phyloP scores from a whole-genome alignment of 1,140 invertebrate species.

The Nymphalis io region DNA sequence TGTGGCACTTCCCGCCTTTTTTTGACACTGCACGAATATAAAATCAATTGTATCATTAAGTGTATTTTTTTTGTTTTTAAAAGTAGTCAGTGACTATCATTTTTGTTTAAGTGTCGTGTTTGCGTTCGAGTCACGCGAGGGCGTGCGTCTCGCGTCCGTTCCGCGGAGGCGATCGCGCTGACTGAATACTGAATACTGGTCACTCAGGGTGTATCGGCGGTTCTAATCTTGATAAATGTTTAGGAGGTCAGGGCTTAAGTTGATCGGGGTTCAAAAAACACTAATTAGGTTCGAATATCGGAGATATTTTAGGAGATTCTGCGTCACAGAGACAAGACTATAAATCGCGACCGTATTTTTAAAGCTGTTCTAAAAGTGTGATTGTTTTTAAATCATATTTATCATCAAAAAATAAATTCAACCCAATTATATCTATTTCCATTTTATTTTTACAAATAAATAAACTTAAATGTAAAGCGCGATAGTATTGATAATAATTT shows the following conservation, averaged over 20 bases:
- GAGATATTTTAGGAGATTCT: slow-evolving; percentile 15
- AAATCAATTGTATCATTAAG: neutral
- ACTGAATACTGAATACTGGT: slow-evolving; percentile 65
- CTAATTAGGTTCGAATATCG: slow-evolving; percentile 21
- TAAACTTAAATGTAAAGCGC: no score
- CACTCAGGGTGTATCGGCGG: slow-evolving; percentile 68
- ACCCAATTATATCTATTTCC: no score
- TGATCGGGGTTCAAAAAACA: slow-evolving; percentile 48
- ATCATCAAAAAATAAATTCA: no score
- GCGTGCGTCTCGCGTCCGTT: slow-evolving; percentile 52
- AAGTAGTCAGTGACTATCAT: slow-evolving; percentile 13
- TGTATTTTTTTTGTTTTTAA: slow-evolving; percentile 6
- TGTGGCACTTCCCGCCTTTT: slow-evolving; percentile 22
- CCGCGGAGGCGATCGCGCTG: slow-evolving; percentile 38
- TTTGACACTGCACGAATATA: slow-evolving; percentile 12
- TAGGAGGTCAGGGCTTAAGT: slow-evolving; percentile 69
- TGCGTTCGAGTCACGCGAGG: slow-evolving; percentile 40
- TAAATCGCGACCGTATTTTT: neutral
- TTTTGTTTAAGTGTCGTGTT: slow-evolving; percentile 34
- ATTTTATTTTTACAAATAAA: no score
- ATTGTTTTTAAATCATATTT: no score
- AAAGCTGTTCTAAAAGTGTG: neutral
- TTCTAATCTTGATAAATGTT: slow-evolving; percentile 69
- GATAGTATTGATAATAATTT: no score
- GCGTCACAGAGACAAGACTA: neutral